Evolutionary conservation across 2,888 invertebrate species (phyloP), one percentile per base, ranked within the genome.

Genomic region (Orthonychiurus folsomi): DNA sequence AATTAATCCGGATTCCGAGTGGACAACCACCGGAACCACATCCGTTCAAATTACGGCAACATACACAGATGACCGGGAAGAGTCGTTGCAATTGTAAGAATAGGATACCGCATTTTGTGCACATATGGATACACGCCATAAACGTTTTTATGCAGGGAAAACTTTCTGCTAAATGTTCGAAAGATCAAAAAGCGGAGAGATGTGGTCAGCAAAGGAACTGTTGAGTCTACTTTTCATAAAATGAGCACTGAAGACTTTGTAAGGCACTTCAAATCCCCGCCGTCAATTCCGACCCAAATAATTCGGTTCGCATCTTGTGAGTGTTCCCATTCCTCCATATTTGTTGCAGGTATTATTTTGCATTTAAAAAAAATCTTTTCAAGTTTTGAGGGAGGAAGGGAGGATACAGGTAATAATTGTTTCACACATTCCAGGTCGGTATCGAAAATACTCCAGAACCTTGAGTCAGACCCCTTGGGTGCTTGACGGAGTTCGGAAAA

Each of bases 401-500:
- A 25, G 15, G 23, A 3, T 60, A 24, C 1, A 20, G 50, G 56
- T 56, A n/a, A 47, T 26, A 47, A 27, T 59, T 53, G 67, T 69
- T 55, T 65, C 74, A 58, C 75, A 68, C 72, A 60, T n/a, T 76
- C 73, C 75, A 77, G 85, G 85, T 69, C 82, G 93, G 60, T 95
- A 96, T 76, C 83, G 86, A 69, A 95, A 95, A 77, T 84, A 85
- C 74, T 88, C 88, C 2, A 82, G 96, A 57, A 80, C 83, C 67
- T 78, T 99, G 27, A 88, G 93, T 59, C 97, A 99, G 80, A 93
- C 94, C 0, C 96, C 96, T 0, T 97, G 96, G 95, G 77, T 93
- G 61, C 80, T 93, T 60, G 84, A 87, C 70, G 91, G 93, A 0
- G 82, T 84, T 66, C 81, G 88, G 60, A 84, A 88, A 70, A 84